Percentiles rank a stretch among this genome's conserved stretches.
Evolutionary conservation across 2,888 invertebrate genomes (phyloP).

Genomic region (Eremobia ochroleuca): DNA sequence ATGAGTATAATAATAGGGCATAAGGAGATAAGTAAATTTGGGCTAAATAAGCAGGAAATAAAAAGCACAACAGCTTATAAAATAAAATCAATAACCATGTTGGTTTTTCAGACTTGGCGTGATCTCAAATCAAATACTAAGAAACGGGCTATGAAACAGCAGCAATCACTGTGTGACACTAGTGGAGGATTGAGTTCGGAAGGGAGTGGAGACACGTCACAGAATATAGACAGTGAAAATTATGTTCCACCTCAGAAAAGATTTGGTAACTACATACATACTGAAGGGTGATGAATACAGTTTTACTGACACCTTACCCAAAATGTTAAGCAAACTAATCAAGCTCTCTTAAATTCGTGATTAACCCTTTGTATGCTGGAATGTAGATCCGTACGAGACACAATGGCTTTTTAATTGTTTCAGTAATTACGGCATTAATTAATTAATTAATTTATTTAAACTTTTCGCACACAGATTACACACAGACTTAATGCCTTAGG

Average conservation of each 20-base stretch:
- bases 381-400: too few species aligned
- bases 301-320: neutral
- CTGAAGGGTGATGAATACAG: neutral
- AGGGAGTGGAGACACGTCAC: conserved; percentile 58
- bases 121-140: conserved; percentile 71
- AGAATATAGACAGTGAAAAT: conserved; percentile 59
- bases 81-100: neutral
- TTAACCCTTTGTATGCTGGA: too few species aligned
- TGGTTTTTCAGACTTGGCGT: conserved; percentile 69
- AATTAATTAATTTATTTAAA: too few species aligned
- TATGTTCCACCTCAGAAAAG: conserved; percentile 54
- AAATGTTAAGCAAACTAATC: neutral
- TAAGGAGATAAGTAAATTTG: neutral
- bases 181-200: conserved; percentile 59
- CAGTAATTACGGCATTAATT: too few species aligned
- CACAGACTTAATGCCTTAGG: too few species aligned
- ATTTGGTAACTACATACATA: conserved; percentile 42
- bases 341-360: neutral
- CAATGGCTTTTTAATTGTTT: too few species aligned
- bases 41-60: neutral
- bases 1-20: neutral
- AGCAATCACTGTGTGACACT: conserved; percentile 64
- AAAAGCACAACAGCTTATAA: neutral
- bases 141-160: conserved; percentile 67
- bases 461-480: too few species aligned